Evolutionary conservation across 2,113 vertebrate genomes (phyloP), one percentile per base, ranked within the genome.

Genomic region (Nanger granti): DNA sequence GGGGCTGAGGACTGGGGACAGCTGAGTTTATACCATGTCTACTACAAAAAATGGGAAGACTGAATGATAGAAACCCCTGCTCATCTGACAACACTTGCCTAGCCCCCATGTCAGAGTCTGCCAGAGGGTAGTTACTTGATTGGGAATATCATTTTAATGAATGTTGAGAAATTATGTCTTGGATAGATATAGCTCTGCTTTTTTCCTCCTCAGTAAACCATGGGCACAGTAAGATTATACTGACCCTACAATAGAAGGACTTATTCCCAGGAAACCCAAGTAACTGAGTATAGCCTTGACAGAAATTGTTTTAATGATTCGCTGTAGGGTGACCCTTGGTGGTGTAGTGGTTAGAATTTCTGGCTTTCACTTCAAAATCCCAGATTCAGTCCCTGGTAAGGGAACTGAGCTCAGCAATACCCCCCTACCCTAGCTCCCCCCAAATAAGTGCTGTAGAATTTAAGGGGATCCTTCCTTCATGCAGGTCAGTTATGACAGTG

Each of bases 291-390:
- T 80, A 24, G 41, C 34, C 64, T 93, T 83, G 26, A 82, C 18
- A 96, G 92, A 47, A 94, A 79, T 76, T 47, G 22, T 91, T 97
- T 76, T 96, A 29, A 83, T 89, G 95, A 79, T 62, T 82, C 13
- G 1, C 26, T 89, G 2, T 44, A 79, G 12, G 37, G 37, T 26
- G 37, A 44, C 37, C 2, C 73, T 44, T 79, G 24, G 20, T 14
- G 11, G 24, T 0, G 0, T 44, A 79, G 73, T 79, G 22, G 37
- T 79, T 79, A 44, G 24, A 13, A 79, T 79, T 79, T 79, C 73
- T 44, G 73, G 41, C 73, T 79, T 79, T 79, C 24, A 8, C 37
- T 44, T 76, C 37, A 76, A 7, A 44, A 4, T 44, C 20, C n/a
- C 20, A 44, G 37, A 6, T 76, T 76, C 37, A 26, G 73, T 76